Percentiles rank a stretch among this genome's conserved stretches.
These are phyloP conservation scores for Hiodon tergisus DNA, from an alignment of 2,113 vertebrate species.

Conservation along the genomic window DNA sequence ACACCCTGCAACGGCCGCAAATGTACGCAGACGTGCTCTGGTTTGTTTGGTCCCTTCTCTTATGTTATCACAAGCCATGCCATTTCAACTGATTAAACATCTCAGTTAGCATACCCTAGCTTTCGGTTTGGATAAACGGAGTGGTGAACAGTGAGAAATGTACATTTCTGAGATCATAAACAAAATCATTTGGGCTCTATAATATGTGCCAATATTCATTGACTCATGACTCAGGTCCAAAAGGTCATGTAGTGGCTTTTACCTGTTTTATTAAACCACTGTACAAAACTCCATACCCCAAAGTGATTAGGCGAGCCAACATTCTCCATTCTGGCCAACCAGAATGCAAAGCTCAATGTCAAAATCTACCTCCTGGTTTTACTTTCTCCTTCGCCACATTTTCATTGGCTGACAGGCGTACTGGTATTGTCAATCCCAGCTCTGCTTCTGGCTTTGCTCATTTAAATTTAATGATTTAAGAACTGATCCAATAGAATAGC, in stretches of 20 bases:
- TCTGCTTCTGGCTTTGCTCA: background rate
- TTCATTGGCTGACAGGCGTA: background rate
- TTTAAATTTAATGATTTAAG: background rate
- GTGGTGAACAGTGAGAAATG: background rate
- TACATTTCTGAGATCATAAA: background rate
- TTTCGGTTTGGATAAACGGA: background rate
- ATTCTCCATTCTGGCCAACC: background rate
- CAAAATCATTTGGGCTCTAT: background rate
- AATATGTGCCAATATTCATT: background rate
- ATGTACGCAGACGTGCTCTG: background rate
- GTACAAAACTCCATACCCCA: background rate
- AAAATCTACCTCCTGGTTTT: background rate
- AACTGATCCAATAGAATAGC: background rate
- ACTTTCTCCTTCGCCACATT: background rate
- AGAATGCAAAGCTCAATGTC: background rate
- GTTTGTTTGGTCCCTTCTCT: background rate
- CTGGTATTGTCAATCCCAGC: background rate
- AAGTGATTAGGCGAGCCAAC: conserved; percentile 5
- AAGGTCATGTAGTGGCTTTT: background rate
- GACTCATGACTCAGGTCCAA: conserved; percentile 11
- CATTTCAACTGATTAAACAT: background rate
- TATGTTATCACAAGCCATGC: background rate
- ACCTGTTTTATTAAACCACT: conserved; percentile 2
- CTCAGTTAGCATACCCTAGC: too few relatives aligned
- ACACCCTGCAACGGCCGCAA: background rate